A percentile compares a stretch with the other conserved stretches of the same genome.
Evolutionary conservation across 2,113 vertebrate species (phyloP).

Genomic region (Rhombomys opimus): DNA sequence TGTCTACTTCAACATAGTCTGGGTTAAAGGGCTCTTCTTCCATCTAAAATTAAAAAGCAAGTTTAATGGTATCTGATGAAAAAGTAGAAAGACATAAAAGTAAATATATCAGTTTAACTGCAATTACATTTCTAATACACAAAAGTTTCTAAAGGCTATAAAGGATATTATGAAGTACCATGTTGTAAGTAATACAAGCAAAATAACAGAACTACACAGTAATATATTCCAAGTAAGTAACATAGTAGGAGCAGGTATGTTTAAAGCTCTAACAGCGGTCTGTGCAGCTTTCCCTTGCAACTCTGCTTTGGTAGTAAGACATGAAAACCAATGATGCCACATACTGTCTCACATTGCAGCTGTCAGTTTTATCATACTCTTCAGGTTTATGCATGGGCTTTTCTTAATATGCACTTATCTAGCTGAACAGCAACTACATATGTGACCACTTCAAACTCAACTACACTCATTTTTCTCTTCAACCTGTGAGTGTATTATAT

Average conservation of each 20-base stretch:
- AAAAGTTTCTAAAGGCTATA: conserved; percentile 9
- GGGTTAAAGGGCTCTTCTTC: conserved; percentile 99
- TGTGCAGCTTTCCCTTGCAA: neutral
- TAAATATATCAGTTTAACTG: conserved; percentile 39
- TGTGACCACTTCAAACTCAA: neutral
- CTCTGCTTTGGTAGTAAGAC: neutral
- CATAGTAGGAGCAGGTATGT: neutral
- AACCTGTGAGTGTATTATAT: neutral
- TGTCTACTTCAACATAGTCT: conserved; percentile 98
- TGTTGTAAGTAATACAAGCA: conserved; percentile 3
- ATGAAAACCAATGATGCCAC: neutral
- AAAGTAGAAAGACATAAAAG: neutral
- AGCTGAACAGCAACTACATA: neutral
- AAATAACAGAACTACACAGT: neutral
- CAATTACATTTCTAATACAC: neutral
- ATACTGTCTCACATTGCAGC: neutral
- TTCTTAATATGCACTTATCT: neutral
- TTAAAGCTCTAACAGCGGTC: neutral
- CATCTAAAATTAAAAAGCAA: conserved; percentile 90
- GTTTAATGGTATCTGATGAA: conserved; percentile 27
- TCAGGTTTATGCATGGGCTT: neutral
- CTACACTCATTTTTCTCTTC: neutral
- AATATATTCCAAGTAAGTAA: neutral
- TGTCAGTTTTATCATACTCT: neutral
- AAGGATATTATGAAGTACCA: neutral